These are phyloP conservation scores for Altica lythri DNA, from an alignment of 2,888 invertebrate genomes.

Conservation along the genomic window DNA sequence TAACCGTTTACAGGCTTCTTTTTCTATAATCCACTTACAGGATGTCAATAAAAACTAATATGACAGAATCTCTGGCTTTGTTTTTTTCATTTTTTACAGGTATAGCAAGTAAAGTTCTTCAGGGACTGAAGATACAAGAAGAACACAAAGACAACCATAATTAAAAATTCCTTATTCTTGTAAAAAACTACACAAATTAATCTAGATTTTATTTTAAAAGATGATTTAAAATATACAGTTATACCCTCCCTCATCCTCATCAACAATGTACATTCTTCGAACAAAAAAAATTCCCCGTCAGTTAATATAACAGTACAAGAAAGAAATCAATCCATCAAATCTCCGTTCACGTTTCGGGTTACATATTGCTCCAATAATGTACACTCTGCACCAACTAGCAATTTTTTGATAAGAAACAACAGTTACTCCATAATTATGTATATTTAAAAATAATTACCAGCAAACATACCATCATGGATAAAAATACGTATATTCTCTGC, in stretches of 20 bases:
- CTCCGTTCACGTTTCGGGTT: conserved; percentile 11
- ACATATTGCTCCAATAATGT: conserved; percentile 29
- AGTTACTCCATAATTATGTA: conserved; percentile 36
- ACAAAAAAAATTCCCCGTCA: conserved; percentile 11
- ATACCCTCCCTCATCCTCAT: conserved; percentile 19
- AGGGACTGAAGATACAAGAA: too few species aligned
- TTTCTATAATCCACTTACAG: too few species aligned
- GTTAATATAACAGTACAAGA: conserved; percentile 21
- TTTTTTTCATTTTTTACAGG: too few species aligned
- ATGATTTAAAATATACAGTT: conserved; percentile 16
- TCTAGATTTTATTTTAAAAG: too few species aligned
- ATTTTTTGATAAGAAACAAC: conserved; percentile 33
- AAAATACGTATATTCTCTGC: conserved; percentile 32
- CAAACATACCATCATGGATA: conserved; percentile 29
- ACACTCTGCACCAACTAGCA: conserved; percentile 22
- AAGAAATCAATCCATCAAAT: conserved; percentile 21
- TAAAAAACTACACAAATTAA: too few species aligned
- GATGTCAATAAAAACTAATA: too few species aligned
- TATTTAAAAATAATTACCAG: conserved; percentile 39
- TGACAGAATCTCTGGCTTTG: too few species aligned
- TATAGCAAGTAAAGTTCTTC: too few species aligned
- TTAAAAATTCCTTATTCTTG: too few species aligned
- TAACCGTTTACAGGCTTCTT: too few species aligned
- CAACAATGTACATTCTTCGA: conserved; percentile 14
- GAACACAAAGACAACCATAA: too few species aligned